A percentile compares a stretch with the other conserved stretches of the same genome.
Conservation (phyloP, 1,140 invertebrate species). For the Drosophila sp. region DNA sequence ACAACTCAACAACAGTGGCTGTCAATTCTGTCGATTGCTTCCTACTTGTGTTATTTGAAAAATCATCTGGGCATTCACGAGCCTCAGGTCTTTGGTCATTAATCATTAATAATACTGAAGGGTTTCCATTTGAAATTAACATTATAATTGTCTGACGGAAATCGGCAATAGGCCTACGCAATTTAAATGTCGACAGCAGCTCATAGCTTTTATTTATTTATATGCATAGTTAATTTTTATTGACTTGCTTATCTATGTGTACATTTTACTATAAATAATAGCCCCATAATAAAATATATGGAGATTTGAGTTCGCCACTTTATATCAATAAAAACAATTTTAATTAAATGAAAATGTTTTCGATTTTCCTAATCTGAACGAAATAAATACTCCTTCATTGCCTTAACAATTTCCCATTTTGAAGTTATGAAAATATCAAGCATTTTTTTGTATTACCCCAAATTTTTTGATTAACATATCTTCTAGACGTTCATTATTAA, state of each 20-base stretch:
- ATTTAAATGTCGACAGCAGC: neutral
- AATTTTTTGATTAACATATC: too few species aligned
- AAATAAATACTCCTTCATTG: too few species aligned
- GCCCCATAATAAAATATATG: too few species aligned
- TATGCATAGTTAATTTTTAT: neutral
- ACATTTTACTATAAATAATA: too few species aligned
- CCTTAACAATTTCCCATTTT: too few species aligned
- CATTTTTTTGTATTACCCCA: too few species aligned
- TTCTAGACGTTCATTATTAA: too few species aligned
- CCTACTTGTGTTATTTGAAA: constrained; percentile 23
- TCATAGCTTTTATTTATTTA: neutral
- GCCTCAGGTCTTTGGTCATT: constrained; percentile 15
- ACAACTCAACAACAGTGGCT: constrained; percentile 5
- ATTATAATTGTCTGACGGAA: constrained; percentile 18
- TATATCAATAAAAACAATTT: neutral
- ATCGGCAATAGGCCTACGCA: constrained; percentile 13
- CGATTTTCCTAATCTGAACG: too few species aligned
- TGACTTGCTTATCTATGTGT: neutral
- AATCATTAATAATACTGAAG: constrained; percentile 42
- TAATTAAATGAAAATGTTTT: neutral
- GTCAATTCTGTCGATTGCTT: constrained; percentile 15
- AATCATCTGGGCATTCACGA: constrained; percentile 3
- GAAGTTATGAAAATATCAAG: too few species aligned
- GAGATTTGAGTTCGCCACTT: too few species aligned
- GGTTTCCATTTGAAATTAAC: constrained; percentile 7